These are phyloP conservation scores for Hyperopisus bebe DNA, from an alignment of 2,113 vertebrate genomes.

Conservation along the genomic window DNA sequence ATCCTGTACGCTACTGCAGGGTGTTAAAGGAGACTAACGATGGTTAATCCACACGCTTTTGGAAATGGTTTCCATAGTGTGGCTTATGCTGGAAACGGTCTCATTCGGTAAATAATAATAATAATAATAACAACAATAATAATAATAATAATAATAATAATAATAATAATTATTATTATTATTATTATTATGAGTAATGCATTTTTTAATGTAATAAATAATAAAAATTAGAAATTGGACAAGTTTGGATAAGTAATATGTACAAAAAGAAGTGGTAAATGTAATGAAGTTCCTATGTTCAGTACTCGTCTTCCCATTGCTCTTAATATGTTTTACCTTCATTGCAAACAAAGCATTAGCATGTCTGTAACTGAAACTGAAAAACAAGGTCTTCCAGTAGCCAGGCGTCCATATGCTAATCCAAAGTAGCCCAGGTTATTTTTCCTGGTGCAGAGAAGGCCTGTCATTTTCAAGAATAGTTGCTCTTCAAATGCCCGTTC, in stretches of 20 bases:
- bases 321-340: background rate
- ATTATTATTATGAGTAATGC: background rate
- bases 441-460: background rate
- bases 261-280: background rate
- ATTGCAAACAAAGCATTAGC: background rate
- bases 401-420: background rate
- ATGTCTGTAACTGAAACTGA: background rate
- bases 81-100: background rate
- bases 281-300: background rate
- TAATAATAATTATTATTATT: too few species aligned
- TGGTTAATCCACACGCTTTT: background rate
- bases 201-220: background rate
- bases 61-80: background rate
- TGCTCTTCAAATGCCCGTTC: background rate
- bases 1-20: background rate
- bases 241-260: background rate
- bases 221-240: background rate
- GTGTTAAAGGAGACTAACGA: background rate
- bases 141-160: background rate
- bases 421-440: background rate
- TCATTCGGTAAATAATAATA: background rate
- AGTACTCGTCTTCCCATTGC: background rate
- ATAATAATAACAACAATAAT: background rate
- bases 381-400: background rate
- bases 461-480: background rate